phyloP scores from a whole-genome alignment of 2,113 vertebrate species.

The Numida meleagris region DNA sequence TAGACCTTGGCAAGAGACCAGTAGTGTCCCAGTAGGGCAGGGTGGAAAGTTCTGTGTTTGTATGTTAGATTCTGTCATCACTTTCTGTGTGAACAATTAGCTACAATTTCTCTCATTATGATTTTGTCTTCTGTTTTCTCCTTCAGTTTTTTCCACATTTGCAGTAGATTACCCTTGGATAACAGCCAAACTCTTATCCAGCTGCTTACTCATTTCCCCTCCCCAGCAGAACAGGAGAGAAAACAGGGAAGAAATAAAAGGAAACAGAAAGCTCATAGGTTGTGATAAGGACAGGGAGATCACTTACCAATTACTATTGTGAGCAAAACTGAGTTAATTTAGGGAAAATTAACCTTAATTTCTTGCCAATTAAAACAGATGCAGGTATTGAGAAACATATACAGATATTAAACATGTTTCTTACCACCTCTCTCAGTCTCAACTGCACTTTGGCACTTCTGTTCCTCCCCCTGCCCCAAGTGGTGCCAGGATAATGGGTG shows the following conservation, averaged over 20 bases:
- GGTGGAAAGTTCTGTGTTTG: rapidly evolving
- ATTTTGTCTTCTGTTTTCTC: neutral
- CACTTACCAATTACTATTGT: neutral
- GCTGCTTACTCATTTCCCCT: neutral
- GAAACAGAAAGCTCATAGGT: neutral
- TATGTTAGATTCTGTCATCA: neutral
- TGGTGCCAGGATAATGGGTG: rapidly evolving
- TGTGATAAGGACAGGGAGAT: neutral
- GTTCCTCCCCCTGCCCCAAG: neutral
- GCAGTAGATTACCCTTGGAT: neutral
- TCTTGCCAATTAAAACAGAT: neutral
- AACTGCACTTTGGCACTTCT: neutral
- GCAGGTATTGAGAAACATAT: neutral
- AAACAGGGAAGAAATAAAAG: neutral
- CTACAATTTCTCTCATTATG: neutral
- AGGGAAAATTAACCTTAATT: neutral
- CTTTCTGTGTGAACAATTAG: neutral
- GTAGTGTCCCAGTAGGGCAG: neutral
- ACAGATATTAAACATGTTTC: neutral
- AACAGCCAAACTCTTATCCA: neutral
- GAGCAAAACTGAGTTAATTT: neutral
- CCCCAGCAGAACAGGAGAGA: neutral
- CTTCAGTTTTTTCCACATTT: neutral
- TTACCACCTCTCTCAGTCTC: neutral
- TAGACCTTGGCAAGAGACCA: neutral